Conservation (phyloP, 1,140 invertebrate genomes). For the Cepaea nemoralis region DNA sequence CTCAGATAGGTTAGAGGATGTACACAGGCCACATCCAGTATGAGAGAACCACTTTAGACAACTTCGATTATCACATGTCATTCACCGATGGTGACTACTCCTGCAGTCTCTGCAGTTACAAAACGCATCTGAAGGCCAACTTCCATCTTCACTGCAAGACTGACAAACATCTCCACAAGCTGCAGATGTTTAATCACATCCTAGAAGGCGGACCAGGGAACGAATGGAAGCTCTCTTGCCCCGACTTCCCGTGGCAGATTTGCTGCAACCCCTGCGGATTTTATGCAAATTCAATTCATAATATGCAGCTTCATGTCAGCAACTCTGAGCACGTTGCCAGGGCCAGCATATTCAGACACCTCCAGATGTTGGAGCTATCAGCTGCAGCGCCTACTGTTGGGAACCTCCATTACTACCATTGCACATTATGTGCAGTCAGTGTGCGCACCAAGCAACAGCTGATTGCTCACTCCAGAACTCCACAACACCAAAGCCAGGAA, state of each 20-base stretch:
- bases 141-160: conserved; percentile 99
- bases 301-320: conserved; percentile 87
- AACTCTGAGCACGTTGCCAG: conserved; percentile 79
- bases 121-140: conserved; percentile 98
- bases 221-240: conserved; percentile 89
- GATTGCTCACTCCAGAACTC: conserved; percentile 84
- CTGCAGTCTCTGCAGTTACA: conserved; percentile 98
- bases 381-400: background rate
- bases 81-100: conserved; percentile 93
- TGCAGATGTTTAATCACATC: conserved; percentile 97
- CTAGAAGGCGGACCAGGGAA: conserved; percentile 93
- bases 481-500: conserved; percentile 84
- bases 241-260: conserved; percentile 88
- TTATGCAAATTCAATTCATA: conserved; percentile 95
- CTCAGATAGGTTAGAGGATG: conserved; percentile 89
- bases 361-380: conserved; percentile 71
- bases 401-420: conserved; percentile 78
- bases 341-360: conserved; percentile 85
- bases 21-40: conserved; percentile 91
- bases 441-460: conserved; percentile 85
- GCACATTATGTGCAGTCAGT: conserved; percentile 87
- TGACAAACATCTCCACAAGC: conserved; percentile 96
- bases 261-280: conserved; percentile 97
- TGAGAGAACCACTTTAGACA: conserved; percentile 86
- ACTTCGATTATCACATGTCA: conserved; percentile 83